These are phyloP conservation scores for Larimichthys crocea DNA, from an alignment of 2,113 vertebrate species.

Conservation along the genomic window DNA sequence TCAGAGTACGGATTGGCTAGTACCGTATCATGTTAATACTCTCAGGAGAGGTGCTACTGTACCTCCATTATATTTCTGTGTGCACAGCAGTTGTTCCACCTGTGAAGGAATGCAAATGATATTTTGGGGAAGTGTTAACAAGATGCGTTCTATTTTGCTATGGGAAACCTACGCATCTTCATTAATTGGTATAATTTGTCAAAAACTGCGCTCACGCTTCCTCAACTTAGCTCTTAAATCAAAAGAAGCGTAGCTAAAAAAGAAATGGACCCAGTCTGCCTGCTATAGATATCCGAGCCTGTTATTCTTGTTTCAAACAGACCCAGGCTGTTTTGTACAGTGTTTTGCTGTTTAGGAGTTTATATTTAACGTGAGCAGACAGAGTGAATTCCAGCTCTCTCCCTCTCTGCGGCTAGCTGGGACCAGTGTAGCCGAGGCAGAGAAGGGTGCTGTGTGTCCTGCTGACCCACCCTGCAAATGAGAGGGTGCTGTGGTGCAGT, in stretches of 20 bases:
- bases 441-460: conserved; percentile 77
- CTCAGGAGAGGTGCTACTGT: conserved; percentile 59
- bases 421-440: conserved; percentile 67
- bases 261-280: conserved; percentile 23
- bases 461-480: conserved; percentile 86
- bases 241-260: conserved; percentile 36
- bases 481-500: conserved; percentile 82
- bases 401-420: conserved; percentile 74
- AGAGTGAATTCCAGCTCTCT: conserved; percentile 76
- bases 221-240: conserved; percentile 50
- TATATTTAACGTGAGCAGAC: conserved; percentile 82
- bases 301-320: conserved; percentile 67
- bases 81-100: conserved; percentile 63
- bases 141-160: conserved; percentile 54
- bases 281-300: conserved; percentile 59
- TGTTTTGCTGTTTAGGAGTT: conserved; percentile 75
- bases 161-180: conserved; percentile 41
- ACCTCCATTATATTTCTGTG: conserved; percentile 69
- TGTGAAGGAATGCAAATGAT: conserved; percentile 69
- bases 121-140: conserved; percentile 68
- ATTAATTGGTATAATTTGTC: conserved; percentile 57
- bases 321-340: conserved; percentile 60
- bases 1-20: conserved; percentile 36
- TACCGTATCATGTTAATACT: conserved; percentile 66
- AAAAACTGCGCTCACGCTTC: conserved; percentile 26